These are phyloP conservation scores for Heloderma charlesbogerti DNA, from an alignment of 2,113 vertebrate species.

Conservation along the genomic window DNA sequence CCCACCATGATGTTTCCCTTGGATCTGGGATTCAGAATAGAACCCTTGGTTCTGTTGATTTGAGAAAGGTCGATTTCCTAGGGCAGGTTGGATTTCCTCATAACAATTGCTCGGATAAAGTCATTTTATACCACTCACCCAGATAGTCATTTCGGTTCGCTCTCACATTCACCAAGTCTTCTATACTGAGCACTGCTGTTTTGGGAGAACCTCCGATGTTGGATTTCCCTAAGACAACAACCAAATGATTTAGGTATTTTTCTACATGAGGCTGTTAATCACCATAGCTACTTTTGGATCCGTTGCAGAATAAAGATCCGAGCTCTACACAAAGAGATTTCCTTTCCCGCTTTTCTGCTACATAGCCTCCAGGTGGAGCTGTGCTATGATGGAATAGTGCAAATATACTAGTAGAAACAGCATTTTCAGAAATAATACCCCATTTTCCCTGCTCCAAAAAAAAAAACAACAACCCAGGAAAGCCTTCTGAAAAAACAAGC, in stretches of 20 bases:
- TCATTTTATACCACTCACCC: constrained; percentile 70
- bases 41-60: background rate
- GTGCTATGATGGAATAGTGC: too few species aligned
- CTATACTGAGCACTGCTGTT: constrained; percentile 68
- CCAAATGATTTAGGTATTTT: background rate
- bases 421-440: too few species aligned
- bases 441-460: too few species aligned
- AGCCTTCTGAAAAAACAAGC: too few species aligned
- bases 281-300: too few species aligned
- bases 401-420: too few species aligned
- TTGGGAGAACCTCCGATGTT: constrained; percentile 79
- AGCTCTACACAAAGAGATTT: too few species aligned
- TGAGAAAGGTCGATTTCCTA: background rate
- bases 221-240: constrained; percentile 75
- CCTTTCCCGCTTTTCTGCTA: too few species aligned
- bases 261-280: too few species aligned
- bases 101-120: background rate
- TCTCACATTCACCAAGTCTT: constrained; percentile 71
- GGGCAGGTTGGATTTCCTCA: background rate
- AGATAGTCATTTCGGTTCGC: constrained; percentile 72
- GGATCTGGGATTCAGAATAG: background rate
- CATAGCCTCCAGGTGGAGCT: too few species aligned
- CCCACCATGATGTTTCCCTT: background rate
- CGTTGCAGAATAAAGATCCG: too few species aligned
- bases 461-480: too few species aligned